Base-by-base conservation (phyloP, 2,888 invertebrate genomes). In the Eurytoma californica region DNA sequence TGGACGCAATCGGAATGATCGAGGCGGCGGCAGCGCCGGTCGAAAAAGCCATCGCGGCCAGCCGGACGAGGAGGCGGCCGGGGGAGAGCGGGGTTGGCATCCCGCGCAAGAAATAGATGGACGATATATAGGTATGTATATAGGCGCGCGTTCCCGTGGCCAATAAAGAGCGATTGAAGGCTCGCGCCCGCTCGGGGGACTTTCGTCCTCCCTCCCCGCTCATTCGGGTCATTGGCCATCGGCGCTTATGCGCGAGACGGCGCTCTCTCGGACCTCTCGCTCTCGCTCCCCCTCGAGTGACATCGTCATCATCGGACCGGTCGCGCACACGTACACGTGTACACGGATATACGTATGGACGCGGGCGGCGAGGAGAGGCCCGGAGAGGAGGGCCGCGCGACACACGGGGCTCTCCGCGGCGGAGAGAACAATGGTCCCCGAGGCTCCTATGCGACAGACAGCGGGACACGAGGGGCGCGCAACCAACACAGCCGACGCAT, bases 391-490 rank as follows among this genome's bases (percentile, higher is more conserved):
- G 66, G 57, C 51, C 66, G 51, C 55, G 57, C 39, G 66, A 67
- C 51, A 72, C 51, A 57, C 77, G 53, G 39, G 60, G 73, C 67
- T 66, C 83, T 82, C 82, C 80, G 69, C 39, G 9, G 39, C 39
- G 39, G 39, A 39, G 39, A 83, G 84, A 84, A 84, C 82, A 84
- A 82, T 83, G 82, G 81, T 82, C 82, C 55, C 76, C 39, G 39
- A 39, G 39, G 70, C 24, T 63, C 73, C 53, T 65, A 14, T 28
- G 47, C 13, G 68, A 80, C 61, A 65, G 77, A 78, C 81, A 82
- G 58, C 18, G 58, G 18, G 58, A 28, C 28, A 58, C 70, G 73
- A 69, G 72, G 72, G 78, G 77, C 63, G 77, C 53, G 69, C 70
- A 58, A 68, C 4, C 74, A 75, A 80, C 78, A 76, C 79, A 58